Conservation (phyloP, 2,113 vertebrate genomes). For the Psilopsiagon aymara region DNA sequence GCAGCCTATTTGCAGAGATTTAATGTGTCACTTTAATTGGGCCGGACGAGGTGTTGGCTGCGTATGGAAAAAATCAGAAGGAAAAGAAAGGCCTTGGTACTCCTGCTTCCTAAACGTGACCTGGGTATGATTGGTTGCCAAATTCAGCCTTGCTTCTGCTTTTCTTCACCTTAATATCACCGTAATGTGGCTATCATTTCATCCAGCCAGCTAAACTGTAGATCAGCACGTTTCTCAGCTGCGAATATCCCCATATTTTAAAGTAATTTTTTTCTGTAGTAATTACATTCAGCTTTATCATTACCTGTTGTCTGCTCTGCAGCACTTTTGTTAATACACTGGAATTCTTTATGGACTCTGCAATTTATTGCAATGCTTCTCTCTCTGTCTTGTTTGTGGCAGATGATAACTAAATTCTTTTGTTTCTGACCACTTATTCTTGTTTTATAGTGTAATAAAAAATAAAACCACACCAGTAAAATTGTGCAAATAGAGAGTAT, state of each 20-base stretch:
- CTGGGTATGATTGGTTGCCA: background rate
- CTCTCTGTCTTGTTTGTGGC: slow-evolving; percentile 35
- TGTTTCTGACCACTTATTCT: slow-evolving; percentile 62
- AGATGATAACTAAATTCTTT: slow-evolving; percentile 51
- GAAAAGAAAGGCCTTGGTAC: background rate
- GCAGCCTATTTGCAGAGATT: background rate
- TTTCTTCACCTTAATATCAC: background rate
- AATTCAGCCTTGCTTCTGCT: background rate
- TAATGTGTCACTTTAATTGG: background rate
- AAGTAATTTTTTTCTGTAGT: background rate
- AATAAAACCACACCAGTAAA: slow-evolving; percentile 44
- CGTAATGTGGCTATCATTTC: background rate
- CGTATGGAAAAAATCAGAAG: background rate
- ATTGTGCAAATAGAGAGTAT: background rate
- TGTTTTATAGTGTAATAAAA: slow-evolving; percentile 59
- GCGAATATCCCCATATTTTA: background rate
- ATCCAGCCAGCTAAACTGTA: background rate
- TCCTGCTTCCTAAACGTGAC: background rate
- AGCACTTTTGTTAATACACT: background rate
- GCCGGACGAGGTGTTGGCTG: background rate
- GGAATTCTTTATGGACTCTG: slow-evolving; percentile 21
- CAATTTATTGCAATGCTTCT: slow-evolving; percentile 35
- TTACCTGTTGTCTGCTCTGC: slow-evolving; percentile 20
- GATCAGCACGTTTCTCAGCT: background rate
- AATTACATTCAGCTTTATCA: slow-evolving; percentile 14